These are phyloP conservation scores for Panulirus ornatus DNA, from an alignment of 1,140 invertebrate genomes.

Conservation along the genomic window DNA sequence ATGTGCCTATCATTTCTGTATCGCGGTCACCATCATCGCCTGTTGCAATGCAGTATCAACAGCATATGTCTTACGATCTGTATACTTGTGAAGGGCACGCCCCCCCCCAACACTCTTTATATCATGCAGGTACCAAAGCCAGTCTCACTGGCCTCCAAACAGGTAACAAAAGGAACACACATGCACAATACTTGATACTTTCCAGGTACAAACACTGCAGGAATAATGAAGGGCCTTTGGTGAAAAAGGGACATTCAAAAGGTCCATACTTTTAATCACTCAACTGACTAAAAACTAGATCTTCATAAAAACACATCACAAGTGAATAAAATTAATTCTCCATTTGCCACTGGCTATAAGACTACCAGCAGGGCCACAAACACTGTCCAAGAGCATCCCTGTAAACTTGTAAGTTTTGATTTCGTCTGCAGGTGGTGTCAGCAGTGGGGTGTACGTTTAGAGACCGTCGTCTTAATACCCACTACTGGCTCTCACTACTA, in stretches of 20 bases:
- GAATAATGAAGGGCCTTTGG: slow-evolving; percentile 72
- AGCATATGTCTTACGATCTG: slow-evolving; percentile 58
- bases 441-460: slow-evolving; percentile 56
- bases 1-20: slow-evolving; percentile 70
- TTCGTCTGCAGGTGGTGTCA: slow-evolving; percentile 67
- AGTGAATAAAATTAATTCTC: slow-evolving; percentile 71
- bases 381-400: slow-evolving; percentile 65
- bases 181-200: slow-evolving; percentile 72
- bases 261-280: slow-evolving; percentile 70
- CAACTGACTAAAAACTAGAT: slow-evolving; percentile 72
- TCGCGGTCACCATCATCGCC: slow-evolving; percentile 66
- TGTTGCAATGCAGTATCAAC: slow-evolving; percentile 70
- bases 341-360: slow-evolving; percentile 68
- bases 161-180: slow-evolving; percentile 73
- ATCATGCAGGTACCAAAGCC: slow-evolving; percentile 73
- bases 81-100: slow-evolving; percentile 54
- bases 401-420: slow-evolving; percentile 68
- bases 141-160: slow-evolving; percentile 71
- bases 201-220: slow-evolving; percentile 73
- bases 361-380: slow-evolving; percentile 62
- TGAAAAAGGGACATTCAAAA: slow-evolving; percentile 71
- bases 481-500: slow-evolving; percentile 59
- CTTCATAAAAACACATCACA: slow-evolving; percentile 71
- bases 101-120: slow-evolving; percentile 60
- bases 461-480: slow-evolving; percentile 62